A percentile compares a stretch with the other conserved stretches of the same genome.
These are phyloP conservation scores for Hirundo rustica DNA, from an alignment of 2,797 vertebrate genomes.

Conservation along the genomic window DNA sequence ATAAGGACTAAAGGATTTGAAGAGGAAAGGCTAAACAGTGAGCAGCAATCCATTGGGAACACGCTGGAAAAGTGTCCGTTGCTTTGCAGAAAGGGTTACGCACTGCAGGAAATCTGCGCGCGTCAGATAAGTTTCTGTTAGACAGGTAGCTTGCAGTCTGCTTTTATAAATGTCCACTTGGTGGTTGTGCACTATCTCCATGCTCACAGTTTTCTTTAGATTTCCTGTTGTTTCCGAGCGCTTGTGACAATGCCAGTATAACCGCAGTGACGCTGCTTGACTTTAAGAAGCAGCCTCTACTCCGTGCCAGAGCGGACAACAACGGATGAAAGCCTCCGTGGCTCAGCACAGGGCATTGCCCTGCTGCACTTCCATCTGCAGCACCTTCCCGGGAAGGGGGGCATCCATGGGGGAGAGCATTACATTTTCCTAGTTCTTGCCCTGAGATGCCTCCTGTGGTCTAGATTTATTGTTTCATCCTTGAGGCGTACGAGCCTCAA, in stretches of 20 bases:
- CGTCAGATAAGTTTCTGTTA: constrained; percentile 4
- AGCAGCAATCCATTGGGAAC: background rate
- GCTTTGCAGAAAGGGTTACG: background rate
- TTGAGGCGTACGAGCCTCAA: background rate
- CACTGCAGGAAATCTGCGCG: constrained; percentile 11
- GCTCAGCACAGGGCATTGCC: background rate
- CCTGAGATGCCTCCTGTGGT: background rate
- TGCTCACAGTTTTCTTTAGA: background rate
- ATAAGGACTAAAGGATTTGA: background rate
- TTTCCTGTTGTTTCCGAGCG: constrained; percentile 20
- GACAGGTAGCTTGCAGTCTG: background rate
- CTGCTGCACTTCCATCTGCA: fast-evolving
- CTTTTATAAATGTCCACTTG: background rate
- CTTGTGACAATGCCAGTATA: background rate
- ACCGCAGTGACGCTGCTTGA: background rate
- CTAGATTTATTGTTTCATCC: background rate
- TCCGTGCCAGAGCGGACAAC: background rate
- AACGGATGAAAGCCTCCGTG: background rate
- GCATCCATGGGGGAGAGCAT: background rate
- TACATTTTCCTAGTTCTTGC: background rate
- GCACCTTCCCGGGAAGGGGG: fast-evolving
- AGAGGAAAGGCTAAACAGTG: background rate
- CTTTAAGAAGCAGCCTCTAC: background rate
- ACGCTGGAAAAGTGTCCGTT: background rate
- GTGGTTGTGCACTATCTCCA: background rate